These are phyloP conservation scores for Chitala chitala DNA, from an alignment of 2,113 vertebrate genomes.

Conservation along the genomic window DNA sequence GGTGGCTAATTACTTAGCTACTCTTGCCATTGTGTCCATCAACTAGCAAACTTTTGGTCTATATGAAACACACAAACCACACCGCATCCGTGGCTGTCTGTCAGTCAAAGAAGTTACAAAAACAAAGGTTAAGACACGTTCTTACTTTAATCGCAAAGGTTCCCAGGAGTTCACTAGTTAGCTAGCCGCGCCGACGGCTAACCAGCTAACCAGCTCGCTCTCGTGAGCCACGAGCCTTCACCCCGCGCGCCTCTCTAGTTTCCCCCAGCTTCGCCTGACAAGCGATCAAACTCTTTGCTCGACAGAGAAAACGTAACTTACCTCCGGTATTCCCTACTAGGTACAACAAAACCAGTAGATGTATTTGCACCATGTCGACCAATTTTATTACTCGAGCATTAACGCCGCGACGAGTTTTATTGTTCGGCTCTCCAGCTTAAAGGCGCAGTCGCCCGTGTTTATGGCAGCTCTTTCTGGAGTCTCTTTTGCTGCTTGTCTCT, in stretches of 20 bases:
- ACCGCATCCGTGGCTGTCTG: background rate
- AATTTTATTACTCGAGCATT: slow-evolving; percentile 40
- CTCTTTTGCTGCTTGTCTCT: slow-evolving; percentile 34
- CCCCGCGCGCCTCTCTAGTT: slow-evolving; percentile 35
- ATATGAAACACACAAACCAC: background rate
- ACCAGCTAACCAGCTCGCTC: background rate
- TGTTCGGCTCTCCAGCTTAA: slow-evolving; percentile 49
- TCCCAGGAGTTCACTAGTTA: background rate
- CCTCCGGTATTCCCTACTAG: slow-evolving; percentile 47
- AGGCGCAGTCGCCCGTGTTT: slow-evolving; percentile 47
- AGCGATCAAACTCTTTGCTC: slow-evolving; percentile 18
- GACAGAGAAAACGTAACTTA: slow-evolving; percentile 39
- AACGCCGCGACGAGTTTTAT: slow-evolving; percentile 28
- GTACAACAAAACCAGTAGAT: slow-evolving; percentile 48
- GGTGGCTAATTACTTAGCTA: background rate
- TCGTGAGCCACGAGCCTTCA: slow-evolving; percentile 11
- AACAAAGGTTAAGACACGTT: background rate
- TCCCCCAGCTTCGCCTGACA: slow-evolving; percentile 33
- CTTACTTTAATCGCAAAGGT: background rate
- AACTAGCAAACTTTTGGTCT: background rate
- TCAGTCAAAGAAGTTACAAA: background rate
- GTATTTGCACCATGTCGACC: slow-evolving; percentile 51
- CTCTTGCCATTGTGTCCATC: background rate
- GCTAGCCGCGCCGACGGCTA: background rate
- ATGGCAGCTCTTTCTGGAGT: slow-evolving; percentile 26